Evolutionary conservation across 1,140 invertebrate genomes (phyloP).

Genomic region (Galleria mellonella): DNA sequence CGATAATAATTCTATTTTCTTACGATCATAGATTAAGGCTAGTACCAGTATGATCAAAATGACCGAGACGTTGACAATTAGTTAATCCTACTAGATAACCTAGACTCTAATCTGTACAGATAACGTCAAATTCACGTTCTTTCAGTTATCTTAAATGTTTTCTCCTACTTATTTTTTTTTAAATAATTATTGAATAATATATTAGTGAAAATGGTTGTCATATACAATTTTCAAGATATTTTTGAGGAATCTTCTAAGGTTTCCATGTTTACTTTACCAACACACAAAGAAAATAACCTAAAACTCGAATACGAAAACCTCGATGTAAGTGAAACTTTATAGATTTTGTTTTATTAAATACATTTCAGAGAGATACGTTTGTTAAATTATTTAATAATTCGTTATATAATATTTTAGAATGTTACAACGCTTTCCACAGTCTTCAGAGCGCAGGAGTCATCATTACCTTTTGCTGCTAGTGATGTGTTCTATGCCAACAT

Average conservation of each 20-base stretch:
- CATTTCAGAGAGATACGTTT: no score
- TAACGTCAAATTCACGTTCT: no score
- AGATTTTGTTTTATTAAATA: not conserved
- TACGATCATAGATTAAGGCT: no score
- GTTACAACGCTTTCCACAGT: not conserved
- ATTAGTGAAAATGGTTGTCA: constrained; percentile 29
- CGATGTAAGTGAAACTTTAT: constrained; percentile 27
- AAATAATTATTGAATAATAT: not conserved
- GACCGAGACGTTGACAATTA: no score
- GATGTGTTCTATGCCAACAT: constrained; percentile 29
- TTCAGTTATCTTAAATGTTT: no score
- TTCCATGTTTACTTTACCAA: constrained; percentile 28
- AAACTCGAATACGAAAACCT: constrained; percentile 27
- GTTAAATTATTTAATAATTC: not conserved
- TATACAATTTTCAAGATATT: constrained; percentile 28
- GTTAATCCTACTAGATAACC: no score
- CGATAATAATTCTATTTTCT: no score
- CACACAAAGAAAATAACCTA: constrained; percentile 29
- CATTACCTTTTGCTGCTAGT: constrained; percentile 45
- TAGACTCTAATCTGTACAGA: no score
- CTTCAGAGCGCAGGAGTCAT: constrained; percentile 20
- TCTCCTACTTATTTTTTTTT: not conserved
- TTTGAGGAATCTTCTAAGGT: constrained; percentile 19
- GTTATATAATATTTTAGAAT: not conserved
- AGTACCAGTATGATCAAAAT: no score